phyloP scores from a whole-genome alignment of 2,888 invertebrate species.

The Phengaris arion region DNA sequence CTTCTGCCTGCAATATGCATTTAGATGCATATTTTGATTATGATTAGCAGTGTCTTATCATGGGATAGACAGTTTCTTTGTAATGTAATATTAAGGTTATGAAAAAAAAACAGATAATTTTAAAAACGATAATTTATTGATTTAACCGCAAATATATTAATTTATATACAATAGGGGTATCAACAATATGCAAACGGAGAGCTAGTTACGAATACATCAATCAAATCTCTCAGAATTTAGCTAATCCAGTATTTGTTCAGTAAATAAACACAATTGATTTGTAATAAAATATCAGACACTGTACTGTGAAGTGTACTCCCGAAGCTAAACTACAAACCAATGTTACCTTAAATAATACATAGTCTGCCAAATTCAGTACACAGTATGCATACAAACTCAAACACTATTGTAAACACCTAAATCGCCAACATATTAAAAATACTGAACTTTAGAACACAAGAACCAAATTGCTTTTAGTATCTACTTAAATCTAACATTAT shows the following conservation, averaged over 20 bases:
- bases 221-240: slow-evolving; percentile 45
- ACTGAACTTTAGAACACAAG: slow-evolving; percentile 67
- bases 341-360: slow-evolving; percentile 41
- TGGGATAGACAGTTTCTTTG: too few species aligned
- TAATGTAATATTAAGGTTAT: neutral
- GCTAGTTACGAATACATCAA: slow-evolving; percentile 53
- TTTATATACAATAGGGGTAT: slow-evolving; percentile 75
- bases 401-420: slow-evolving; percentile 53
- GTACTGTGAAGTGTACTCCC: slow-evolving; percentile 26
- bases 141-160: slow-evolving; percentile 78
- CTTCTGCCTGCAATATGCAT: too few species aligned
- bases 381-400: slow-evolving; percentile 60
- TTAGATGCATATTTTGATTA: neutral
- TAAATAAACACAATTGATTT: slow-evolving; percentile 39
- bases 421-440: slow-evolving; percentile 65
- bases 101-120: slow-evolving; percentile 46
- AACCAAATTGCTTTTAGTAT: slow-evolving; percentile 60
- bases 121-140: slow-evolving; percentile 78
- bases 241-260: slow-evolving; percentile 42
- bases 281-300: slow-evolving; percentile 37
- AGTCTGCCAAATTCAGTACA: slow-evolving; percentile 59
- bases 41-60: too few species aligned
- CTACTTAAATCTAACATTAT: slow-evolving; percentile 65
- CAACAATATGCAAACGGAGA: slow-evolving; percentile 74
- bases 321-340: slow-evolving; percentile 40